phyloP scores from a whole-genome alignment of 2,888 invertebrate species.

The Tipula unca region DNA sequence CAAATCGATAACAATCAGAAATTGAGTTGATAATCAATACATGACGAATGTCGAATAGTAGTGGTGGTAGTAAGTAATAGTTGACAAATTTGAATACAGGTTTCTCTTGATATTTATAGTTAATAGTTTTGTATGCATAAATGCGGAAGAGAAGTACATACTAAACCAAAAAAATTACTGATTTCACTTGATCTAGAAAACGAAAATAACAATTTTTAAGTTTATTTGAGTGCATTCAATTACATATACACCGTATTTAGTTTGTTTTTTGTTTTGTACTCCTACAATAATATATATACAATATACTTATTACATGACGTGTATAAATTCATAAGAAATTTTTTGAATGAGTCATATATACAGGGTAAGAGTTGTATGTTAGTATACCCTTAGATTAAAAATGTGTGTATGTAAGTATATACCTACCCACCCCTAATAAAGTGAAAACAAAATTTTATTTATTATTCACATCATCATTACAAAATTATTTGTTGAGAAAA shows the following conservation, averaged over 20 bases:
- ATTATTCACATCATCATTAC: neutral
- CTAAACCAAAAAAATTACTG: neutral
- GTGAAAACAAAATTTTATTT: neutral
- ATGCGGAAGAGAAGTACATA: slow-evolving; percentile 2
- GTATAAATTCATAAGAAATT: neutral
- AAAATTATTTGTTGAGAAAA: neutral
- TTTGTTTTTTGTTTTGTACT: neutral
- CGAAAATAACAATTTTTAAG: neutral
- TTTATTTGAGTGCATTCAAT: neutral
- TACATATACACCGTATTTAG: neutral
- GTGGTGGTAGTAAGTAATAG: neutral
- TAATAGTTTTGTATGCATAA: neutral
- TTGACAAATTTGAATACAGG: slow-evolving; percentile 4
- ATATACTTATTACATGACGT: neutral
- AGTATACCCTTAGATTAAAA: neutral
- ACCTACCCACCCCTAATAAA: neutral
- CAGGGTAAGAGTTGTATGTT: neutral
- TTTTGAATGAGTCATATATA: neutral
- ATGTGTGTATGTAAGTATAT: neutral
- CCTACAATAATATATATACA: neutral
- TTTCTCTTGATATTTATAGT: neutral
- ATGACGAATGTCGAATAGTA: neutral
- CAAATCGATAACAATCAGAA: neutral
- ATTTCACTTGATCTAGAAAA: slow-evolving; percentile 14
- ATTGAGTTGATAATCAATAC: neutral